Base-by-base conservation (phyloP, 2,797 vertebrate species). In the Etheostoma nigrum region DNA sequence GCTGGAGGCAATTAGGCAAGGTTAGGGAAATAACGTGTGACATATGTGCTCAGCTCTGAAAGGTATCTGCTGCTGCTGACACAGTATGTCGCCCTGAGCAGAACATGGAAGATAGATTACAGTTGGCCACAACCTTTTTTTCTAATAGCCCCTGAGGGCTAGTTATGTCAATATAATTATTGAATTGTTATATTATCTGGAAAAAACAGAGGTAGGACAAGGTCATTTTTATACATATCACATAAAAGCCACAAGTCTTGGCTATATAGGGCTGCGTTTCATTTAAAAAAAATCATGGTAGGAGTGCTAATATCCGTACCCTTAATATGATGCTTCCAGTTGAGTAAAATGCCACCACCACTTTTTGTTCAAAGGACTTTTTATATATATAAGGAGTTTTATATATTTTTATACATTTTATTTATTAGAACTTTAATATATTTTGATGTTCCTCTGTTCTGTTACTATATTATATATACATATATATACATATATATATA, bases 21-120 rank as follows among this genome's bases (percentile, higher is more conserved):
- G 51, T 51, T 51, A 70, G 27, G 36, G 36, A 48, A 25, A 58
- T 52, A 55, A 54, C 27, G 53, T 30, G 74, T 45, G 75, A 72
- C 71, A 72, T 21, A 18, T 60, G 21, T 74, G 59, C 23, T 55
- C 14, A 52, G 33, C 33, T 54, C 59, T 57, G 53, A 55, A 48
- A 79, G 25, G n/a, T 18, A 18, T 67, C 21, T 44, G 21, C 44
- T 68, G 42, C 54, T 76, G 67, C 60, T 62, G 49, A 53, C 44
- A 59, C 6, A 65, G 12, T 11, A 16, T 2, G n/a, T 49, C 4
- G 2, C 36, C 5, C 11, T 33, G 21, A 71, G 62, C n/a, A 4
- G 19, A 27, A 21, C 33, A 58, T 11, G 8, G 36, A 25, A 15
- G 19, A 49, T 5, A 8, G 3, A 45, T 25, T 8, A 55, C 36